A percentile compares a stretch with the other conserved stretches of the same genome.
These are phyloP conservation scores for Prietella phreatophila DNA, from an alignment of 2,113 vertebrate species.

Conservation along the genomic window DNA sequence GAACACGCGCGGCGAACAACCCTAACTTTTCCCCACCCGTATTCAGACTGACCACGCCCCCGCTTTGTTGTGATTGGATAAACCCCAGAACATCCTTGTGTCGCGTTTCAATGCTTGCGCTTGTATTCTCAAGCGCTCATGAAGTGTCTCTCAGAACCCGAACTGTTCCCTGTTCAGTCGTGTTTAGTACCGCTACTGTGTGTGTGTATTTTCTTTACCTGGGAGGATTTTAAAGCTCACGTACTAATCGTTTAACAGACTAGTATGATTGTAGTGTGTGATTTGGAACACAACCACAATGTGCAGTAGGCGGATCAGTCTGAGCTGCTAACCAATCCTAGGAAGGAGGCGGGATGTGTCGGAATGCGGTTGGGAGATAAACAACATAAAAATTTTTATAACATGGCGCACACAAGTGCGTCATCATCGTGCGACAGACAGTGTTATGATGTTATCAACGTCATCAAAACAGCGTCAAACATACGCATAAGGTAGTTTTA, in stretches of 20 bases:
- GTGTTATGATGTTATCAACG: neutral
- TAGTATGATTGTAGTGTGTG: neutral
- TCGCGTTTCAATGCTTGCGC: neutral
- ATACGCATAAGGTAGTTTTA: neutral
- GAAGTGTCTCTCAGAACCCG: neutral
- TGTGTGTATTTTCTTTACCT: neutral
- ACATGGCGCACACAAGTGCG: constrained; percentile 8
- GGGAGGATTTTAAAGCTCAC: neutral
- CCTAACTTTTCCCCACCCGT: neutral
- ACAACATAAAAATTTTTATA: neutral
- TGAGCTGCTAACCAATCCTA: neutral
- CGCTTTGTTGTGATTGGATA: neutral
- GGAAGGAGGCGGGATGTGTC: neutral
- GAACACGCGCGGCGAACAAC: constrained; percentile 29
- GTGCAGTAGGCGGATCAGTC: too few species aligned
- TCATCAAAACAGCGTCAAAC: neutral
- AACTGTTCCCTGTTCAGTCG: neutral
- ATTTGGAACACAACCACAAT: constrained; percentile 7
- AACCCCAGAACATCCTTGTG: neutral
- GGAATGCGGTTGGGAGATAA: neutral
- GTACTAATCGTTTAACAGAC: neutral
- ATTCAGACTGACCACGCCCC: constrained; percentile 19
- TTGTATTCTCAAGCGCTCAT: neutral
- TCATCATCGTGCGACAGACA: constrained; percentile 39
- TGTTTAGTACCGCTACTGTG: neutral